phyloP scores from a whole-genome alignment of 2,797 vertebrate species.

The Trachops cirrhosus region DNA sequence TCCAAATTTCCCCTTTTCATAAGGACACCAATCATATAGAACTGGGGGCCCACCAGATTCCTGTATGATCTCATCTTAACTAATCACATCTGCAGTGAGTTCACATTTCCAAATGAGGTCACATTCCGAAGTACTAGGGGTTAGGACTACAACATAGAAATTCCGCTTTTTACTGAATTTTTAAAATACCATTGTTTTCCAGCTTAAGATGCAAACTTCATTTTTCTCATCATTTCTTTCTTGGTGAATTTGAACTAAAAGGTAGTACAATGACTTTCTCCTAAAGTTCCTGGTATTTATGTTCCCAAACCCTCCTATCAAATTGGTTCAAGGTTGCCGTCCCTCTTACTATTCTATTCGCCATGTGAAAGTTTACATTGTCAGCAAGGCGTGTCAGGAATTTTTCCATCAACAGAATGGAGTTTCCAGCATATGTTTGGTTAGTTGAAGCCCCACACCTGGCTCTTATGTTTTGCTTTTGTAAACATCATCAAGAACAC shows the following conservation, averaged over 20 bases:
- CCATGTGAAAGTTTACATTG: neutral
- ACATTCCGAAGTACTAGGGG: neutral
- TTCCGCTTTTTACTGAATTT: neutral
- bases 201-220: neutral
- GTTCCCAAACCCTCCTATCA: neutral
- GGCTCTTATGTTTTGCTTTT: neutral
- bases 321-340: neutral
- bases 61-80: slow-evolving; percentile 19
- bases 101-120: neutral
- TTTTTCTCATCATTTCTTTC: slow-evolving; percentile 39
- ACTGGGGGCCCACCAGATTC: neutral
- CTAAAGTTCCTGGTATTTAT: neutral
- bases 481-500: neutral
- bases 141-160: neutral
- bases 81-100: neutral
- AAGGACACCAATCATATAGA: neutral
- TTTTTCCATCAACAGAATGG: neutral
- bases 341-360: neutral
- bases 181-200: slow-evolving; percentile 13
- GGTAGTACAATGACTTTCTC: neutral
- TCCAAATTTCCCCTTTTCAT: neutral
- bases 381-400: neutral
- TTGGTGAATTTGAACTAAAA: slow-evolving; percentile 31
- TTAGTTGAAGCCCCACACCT: neutral
- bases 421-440: neutral